Base-by-base conservation (phyloP, 2,113 vertebrate species). In the Syngnathus scovelli region DNA sequence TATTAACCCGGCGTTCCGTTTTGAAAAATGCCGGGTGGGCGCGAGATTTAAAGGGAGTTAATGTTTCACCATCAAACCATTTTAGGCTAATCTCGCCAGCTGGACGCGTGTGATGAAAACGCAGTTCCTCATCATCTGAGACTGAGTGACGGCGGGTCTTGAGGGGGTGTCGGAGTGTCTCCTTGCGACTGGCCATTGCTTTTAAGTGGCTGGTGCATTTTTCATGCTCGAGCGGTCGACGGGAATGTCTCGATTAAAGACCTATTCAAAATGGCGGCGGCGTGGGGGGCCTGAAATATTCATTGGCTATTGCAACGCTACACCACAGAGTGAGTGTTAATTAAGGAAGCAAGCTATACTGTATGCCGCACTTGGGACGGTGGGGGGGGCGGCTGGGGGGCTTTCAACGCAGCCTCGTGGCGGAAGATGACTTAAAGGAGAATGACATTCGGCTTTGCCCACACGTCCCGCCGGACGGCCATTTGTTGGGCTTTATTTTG, bases 171-270 rank as follows among this genome's bases (percentile, higher is more conserved):
- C 84, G 66, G 77, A 83, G 77, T 83, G 86, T 86, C 86, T 88
- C 80, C 80, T 82, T 76, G 77, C 83, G 76, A 86, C 84, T 83
- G 81, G 83, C 83, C 89, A 74, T 85, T 85, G 88, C 76, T 89
- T 90, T 91, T 90, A 92, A 91, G 89, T 90, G 88, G 85, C 78
- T 89, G 77, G 85, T 92, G 87, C 89, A 91, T 92, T 89, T 92
- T 91, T 91, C 83, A 91, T 90, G 85, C 78, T 69, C 74, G 78
- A 72, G 79, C 82, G 84, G 85, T 85, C 75, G 76, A 55, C 74
- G 81, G 76, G 83, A 88, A 86, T 84, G 86, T 90, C 85, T 87
- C 87, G 89, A 88, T 89, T 89, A 89, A 27, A 85, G 78, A 78
- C 70, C 77, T 62, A 81, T 89, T 88, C 84, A 87, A 90, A 55